These are phyloP conservation scores for Neoscelio sp. DNA, from an alignment of 2,888 invertebrate genomes.

Conservation along the genomic window DNA sequence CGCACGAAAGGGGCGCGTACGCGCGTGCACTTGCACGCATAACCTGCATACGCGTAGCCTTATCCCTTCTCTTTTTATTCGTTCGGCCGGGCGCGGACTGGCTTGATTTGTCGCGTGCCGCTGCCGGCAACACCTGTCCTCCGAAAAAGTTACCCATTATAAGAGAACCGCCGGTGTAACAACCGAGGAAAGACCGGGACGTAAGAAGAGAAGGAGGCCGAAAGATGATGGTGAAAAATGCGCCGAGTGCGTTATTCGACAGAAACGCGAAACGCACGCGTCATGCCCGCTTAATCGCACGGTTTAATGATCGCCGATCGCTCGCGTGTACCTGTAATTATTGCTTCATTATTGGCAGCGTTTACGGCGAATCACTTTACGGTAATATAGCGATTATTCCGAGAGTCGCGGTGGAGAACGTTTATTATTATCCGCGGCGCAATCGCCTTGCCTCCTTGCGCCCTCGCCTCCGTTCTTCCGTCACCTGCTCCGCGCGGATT, in stretches of 20 bases:
- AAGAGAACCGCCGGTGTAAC: slow-evolving; percentile 61
- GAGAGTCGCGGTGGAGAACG: slow-evolving; percentile 10
- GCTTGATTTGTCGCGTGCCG: slow-evolving; percentile 82
- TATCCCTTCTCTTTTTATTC: slow-evolving; percentile 64
- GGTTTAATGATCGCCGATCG: slow-evolving; percentile 20
- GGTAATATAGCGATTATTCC: slow-evolving; percentile 39
- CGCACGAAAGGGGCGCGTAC: slow-evolving; percentile 11
- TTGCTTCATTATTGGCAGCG: slow-evolving; percentile 42
- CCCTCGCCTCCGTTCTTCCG: slow-evolving; percentile 17
- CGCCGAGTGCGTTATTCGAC: too few species aligned
- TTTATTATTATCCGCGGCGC: slow-evolving; percentile 34
- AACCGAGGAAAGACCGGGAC: slow-evolving; percentile 17
- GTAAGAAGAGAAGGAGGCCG: background rate
- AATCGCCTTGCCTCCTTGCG: too few species aligned
- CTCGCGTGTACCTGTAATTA: slow-evolving; percentile 21
- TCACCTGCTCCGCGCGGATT: too few species aligned
- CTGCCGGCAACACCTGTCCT: slow-evolving; percentile 76
- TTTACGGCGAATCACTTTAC: slow-evolving; percentile 35
- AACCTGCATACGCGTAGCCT: slow-evolving; percentile 55
- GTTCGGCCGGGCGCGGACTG: slow-evolving; percentile 56
- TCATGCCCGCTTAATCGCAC: slow-evolving; percentile 51
- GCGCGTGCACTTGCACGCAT: slow-evolving; percentile 45
- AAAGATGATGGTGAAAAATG: slow-evolving; percentile 29
- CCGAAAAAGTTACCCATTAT: slow-evolving; percentile 76
- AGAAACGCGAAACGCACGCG: slow-evolving; percentile 22